Evolutionary conservation across 2,888 invertebrate genomes (phyloP).

Genomic region (Morpho deidamia): DNA sequence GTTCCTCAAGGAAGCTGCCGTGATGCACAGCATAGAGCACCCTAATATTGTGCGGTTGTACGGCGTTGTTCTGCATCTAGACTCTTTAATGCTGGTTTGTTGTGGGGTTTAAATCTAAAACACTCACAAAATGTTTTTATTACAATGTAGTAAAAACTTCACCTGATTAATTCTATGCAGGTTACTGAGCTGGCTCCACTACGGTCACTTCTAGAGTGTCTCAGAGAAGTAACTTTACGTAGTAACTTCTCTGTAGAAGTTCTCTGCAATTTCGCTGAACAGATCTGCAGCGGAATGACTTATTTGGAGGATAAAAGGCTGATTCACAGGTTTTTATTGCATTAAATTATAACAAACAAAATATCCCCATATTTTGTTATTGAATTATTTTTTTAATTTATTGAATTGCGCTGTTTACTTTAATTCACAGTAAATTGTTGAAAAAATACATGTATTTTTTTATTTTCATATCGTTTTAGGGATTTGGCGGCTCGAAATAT

Average conservation of each 20-base stretch:
- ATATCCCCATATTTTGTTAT: no score
- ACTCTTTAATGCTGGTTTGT: constrained; percentile 85
- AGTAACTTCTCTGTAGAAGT: constrained; percentile 95
- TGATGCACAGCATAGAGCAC: constrained; percentile 98
- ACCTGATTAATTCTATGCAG: constrained; percentile 46
- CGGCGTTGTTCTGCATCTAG: constrained; percentile 96
- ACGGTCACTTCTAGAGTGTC: constrained; percentile 95
- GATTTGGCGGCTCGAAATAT: constrained; percentile 99
- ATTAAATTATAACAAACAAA: no score
- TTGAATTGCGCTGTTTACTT: no score
- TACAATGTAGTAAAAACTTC: not conserved
- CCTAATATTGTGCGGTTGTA: constrained; percentile 98
- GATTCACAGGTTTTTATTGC: constrained; percentile 85
- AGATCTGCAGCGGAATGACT: constrained; percentile 98
- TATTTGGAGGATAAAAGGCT: constrained; percentile 97
- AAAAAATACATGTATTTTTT: no score
- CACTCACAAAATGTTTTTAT: not conserved
- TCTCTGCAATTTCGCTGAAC: constrained; percentile 96
- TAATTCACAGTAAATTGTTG: no score
- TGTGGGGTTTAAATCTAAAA: not conserved
- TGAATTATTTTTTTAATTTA: no score
- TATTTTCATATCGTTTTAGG: constrained; percentile 64
- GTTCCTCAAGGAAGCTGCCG: constrained; percentile 98
- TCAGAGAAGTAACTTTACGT: constrained; percentile 94
- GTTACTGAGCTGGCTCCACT: constrained; percentile 97